Evolutionary conservation across 1,140 invertebrate species (phyloP).

Genomic region (Calliopsis andreniformis): DNA sequence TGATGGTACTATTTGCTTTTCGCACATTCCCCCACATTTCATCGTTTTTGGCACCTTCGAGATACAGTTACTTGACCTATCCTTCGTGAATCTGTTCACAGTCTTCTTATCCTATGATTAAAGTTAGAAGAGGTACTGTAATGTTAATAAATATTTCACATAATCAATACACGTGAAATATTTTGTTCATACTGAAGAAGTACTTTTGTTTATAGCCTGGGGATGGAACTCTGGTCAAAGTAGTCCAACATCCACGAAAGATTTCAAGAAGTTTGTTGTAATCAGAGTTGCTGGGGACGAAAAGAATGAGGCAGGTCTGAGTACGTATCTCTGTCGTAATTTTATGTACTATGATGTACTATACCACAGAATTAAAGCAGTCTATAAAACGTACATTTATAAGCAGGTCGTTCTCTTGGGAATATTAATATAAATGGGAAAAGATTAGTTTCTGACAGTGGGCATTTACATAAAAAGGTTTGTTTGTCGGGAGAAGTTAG

Average conservation of each 20-base stretch:
- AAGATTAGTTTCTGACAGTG: slow-evolving; percentile 77
- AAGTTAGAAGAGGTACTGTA: background rate
- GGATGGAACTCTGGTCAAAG: slow-evolving; percentile 84
- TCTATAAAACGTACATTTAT: slow-evolving; percentile 23
- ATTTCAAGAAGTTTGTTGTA: slow-evolving; percentile 87
- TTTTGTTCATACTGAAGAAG: background rate
- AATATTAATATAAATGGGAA: slow-evolving; percentile 80
- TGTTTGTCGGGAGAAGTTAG: slow-evolving; percentile 78
- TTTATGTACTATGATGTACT: background rate
- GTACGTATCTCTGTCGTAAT: slow-evolving; percentile 63
- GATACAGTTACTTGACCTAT: slow-evolving; percentile 70
- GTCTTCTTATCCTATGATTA: background rate
- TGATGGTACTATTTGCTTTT: slow-evolving; percentile 65
- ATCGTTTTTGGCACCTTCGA: slow-evolving; percentile 60
- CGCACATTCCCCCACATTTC: slow-evolving; percentile 61
- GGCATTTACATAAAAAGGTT: slow-evolving; percentile 80
- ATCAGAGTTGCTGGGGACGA: slow-evolving; percentile 84
- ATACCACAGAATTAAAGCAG: background rate
- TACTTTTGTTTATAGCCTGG: slow-evolving; percentile 77
- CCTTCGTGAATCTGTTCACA: background rate
- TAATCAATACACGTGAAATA: background rate
- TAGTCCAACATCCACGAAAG: slow-evolving; percentile 83
- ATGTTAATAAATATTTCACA: no score
- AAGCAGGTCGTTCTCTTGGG: slow-evolving; percentile 76
- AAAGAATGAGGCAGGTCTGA: slow-evolving; percentile 79